Base-by-base conservation (phyloP, 2,888 invertebrate species). In the Acronicta alni region DNA sequence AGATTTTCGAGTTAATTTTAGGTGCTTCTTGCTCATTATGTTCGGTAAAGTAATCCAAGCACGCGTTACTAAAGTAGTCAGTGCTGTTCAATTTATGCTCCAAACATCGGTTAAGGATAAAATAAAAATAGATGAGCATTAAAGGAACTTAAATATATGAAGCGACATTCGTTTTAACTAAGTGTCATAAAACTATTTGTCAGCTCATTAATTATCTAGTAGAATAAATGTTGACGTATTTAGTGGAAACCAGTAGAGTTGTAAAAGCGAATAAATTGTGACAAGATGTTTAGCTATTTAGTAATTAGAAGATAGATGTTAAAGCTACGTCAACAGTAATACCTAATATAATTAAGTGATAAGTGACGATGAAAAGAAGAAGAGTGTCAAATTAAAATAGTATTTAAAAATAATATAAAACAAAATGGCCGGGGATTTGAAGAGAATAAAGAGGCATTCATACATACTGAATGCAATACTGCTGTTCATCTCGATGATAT, bases 151-250 rank as follows among this genome's bases (percentile, higher is more conserved):
- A 83, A 86, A 89, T 89, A 84, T 87, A 91, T 83, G 86, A 82
- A 77, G 81, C 71, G 86, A 82, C 89, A 88, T 88, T 87, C 81
- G 84, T 88, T 88, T 89, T 80, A 86, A 80, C 75, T 82, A 79
- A 83, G 84, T 89, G 89, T 87, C 89, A 83, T 89, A 87, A 85
- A 82, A 85, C 85, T 84, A 91, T 93, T 91, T 91, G 92, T 93
- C 91, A 90, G 84, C 89, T 86, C 79, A 88, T 89, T 92, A 90
- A 91, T 91, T 89, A 88, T 70, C 72, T 71, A 80, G 78, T 83
- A 79, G 84, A 84, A 87, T 88, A 85, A 85, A 88, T 84, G 89
- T 83, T 89, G 91, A 91, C 87, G 87, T 87, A 87, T 89, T 89
- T 89, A 89, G 83, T 88, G 81, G 76, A 77, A 83, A 77, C 84